Evolutionary conservation across 2,888 invertebrate species (phyloP), one percentile per base, ranked within the genome.

Genomic region (Napeogenes inachia): DNA sequence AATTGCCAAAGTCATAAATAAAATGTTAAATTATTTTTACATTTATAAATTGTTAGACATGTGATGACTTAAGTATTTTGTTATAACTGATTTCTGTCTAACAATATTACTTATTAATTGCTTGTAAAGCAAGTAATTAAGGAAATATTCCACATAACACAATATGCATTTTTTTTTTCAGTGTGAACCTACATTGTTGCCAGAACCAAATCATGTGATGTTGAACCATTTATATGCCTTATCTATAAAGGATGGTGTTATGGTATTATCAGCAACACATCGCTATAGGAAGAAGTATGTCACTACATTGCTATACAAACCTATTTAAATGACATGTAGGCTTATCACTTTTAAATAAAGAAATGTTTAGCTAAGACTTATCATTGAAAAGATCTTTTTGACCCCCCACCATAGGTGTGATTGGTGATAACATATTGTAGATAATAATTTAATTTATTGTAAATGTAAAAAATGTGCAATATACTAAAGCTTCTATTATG

Each of bases 181-280:
- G 97, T 99, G 99, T 89, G 99, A 99, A 85, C 99, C 99, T 57
- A 99, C 99, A 57, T 92, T 99, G 73, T 91, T 99, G 74, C 99
- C 99, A n/a, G 99, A 99, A 90, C 99, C 99, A 57, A 99, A 99
- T 85, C 99, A 99, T 83, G 99, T 99, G 35, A 99, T 99, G 99
- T 92, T 99, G 78, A 99, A 99, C 87, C 99, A 99, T 87, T 91
- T 99, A 61, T 99, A 99, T 87, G 99, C 99, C n/a, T 92, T 99
- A 68, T 99, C 99, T 56, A 99, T 99, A 77, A 99, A 99, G 91
- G 99, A 99, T 87, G 99, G 99, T 57, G 99, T 99, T 3, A 99
- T 99, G 99, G 99, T 99, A 50, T 91, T 99, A 45, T 99, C 98
- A 77, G 99, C 99, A 13, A 99, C 99, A 4, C 99, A 99, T 87